These are phyloP conservation scores for Galbula dea DNA, from an alignment of 2,113 vertebrate species.

Conservation along the genomic window DNA sequence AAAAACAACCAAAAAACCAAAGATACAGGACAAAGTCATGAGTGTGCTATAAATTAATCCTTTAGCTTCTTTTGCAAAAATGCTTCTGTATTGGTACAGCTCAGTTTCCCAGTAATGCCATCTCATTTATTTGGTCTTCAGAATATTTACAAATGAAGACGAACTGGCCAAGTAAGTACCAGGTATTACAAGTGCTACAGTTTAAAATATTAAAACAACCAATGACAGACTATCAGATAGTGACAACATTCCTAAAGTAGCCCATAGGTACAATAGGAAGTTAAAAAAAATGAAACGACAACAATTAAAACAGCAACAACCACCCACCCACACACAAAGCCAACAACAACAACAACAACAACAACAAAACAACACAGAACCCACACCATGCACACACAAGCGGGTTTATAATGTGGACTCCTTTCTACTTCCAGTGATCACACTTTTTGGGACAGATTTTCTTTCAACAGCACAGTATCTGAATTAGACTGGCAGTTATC, in stretches of 20 bases:
- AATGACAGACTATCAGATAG: neutral
- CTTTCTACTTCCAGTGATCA: neutral
- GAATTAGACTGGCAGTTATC: neutral
- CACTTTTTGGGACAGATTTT: neutral
- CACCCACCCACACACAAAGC: no score
- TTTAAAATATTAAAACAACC: neutral
- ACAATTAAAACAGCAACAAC: no score
- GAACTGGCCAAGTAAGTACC: neutral
- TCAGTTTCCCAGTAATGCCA: neutral
- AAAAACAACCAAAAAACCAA: no score
- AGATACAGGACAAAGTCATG: rapidly evolving
- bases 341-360: neutral
- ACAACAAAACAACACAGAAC: neutral
- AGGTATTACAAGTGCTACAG: neutral
- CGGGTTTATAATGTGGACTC: neutral
- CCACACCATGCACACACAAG: neutral
- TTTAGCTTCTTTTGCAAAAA: neutral
- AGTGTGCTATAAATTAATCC: neutral
- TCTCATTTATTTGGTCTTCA: neutral
- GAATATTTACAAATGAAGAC: neutral
- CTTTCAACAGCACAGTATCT: neutral
- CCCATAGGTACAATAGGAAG: neutral
- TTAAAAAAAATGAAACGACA: no score
- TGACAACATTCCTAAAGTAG: neutral
- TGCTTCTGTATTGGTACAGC: neutral